Conservation (phyloP, 1,140 invertebrate species). For the Pygmarrhopalites habei region DNA sequence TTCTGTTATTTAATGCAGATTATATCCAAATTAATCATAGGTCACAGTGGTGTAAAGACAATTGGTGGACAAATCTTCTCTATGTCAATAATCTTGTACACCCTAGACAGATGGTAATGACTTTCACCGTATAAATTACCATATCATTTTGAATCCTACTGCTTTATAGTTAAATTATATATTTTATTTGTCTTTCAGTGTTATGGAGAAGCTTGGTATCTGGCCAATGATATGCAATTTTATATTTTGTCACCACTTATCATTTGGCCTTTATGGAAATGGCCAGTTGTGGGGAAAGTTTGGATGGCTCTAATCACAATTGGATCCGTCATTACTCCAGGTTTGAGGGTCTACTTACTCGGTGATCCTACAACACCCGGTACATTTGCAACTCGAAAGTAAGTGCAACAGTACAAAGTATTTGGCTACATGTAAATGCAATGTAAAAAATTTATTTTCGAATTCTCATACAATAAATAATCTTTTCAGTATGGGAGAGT, state of each 20-base stretch:
- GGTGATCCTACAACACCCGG: slow-evolving; percentile 29
- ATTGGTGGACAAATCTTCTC: slow-evolving; percentile 38
- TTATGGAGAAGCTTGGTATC: slow-evolving; percentile 72
- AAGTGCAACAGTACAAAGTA: not conserved
- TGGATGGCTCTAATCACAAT: slow-evolving; percentile 21
- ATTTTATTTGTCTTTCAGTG: slow-evolving; percentile 49
- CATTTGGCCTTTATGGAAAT: slow-evolving; percentile 42
- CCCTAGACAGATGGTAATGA: slow-evolving; percentile 63
- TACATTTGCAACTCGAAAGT: slow-evolving; percentile 25
- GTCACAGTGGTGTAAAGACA: slow-evolving; percentile 13
- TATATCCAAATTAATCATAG: too few relatives aligned
- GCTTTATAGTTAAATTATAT: slow-evolving; percentile 47
- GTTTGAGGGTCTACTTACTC: slow-evolving; percentile 11
- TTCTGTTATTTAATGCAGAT: too few relatives aligned
- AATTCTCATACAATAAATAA: not conserved
- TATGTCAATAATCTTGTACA: slow-evolving; percentile 64
- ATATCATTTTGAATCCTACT: slow-evolving; percentile 77
- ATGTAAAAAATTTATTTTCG: not conserved
- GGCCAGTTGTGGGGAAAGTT: slow-evolving; percentile 22
- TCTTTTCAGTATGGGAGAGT: not conserved
- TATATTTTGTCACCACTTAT: slow-evolving; percentile 54
- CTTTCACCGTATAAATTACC: slow-evolving; percentile 61
- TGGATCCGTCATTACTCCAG: slow-evolving; percentile 19
- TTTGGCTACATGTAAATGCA: not conserved
- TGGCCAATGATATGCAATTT: slow-evolving; percentile 74